A percentile compares a stretch with the other conserved stretches of the same genome.
These are phyloP conservation scores for Paedocypris sp. DNA, from an alignment of 2,113 vertebrate species.

Conservation along the genomic window DNA sequence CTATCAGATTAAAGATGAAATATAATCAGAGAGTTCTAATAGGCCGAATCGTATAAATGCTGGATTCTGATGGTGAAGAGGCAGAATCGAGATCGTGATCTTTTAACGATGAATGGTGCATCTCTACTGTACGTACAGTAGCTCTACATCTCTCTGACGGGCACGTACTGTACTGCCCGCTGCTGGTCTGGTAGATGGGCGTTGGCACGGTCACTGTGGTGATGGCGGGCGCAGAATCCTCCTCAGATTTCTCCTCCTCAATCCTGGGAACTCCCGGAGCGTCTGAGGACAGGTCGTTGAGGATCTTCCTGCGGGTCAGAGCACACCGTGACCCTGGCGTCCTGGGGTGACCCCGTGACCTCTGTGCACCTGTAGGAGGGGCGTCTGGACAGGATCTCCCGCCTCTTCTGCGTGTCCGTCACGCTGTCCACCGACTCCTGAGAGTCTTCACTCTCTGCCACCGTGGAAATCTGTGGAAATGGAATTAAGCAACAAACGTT, in stretches of 20 bases:
- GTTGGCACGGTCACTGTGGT: conserved; percentile 96
- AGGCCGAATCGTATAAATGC: too few relatives aligned
- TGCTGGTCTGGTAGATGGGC: conserved; percentile 98
- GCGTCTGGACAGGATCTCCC: conserved; percentile 93
- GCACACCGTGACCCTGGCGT: neutral
- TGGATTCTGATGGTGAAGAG: too few relatives aligned
- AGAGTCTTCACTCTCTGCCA: conserved; percentile 95
- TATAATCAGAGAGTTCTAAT: too few relatives aligned
- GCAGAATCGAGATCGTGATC: too few relatives aligned
- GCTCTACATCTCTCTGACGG: neutral
- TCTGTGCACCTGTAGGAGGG: conserved; percentile 86
- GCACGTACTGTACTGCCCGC: conserved; percentile 95
- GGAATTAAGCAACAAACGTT: too few relatives aligned
- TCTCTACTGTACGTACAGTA: too few relatives aligned
- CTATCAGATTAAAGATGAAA: too few relatives aligned
- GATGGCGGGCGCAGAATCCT: conserved; percentile 86
- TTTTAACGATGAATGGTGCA: too few relatives aligned
- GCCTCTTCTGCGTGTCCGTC: conserved; percentile 91
- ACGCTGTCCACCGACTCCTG: conserved; percentile 97
- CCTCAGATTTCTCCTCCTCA: conserved; percentile 97
- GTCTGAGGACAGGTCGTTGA: conserved; percentile 96
- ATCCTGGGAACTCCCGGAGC: conserved; percentile 89
- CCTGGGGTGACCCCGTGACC: neutral
- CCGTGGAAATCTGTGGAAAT: conserved; percentile 96
- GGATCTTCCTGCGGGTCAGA: conserved; percentile 77